Evolutionary conservation across 2,113 vertebrate genomes (phyloP), one percentile per base, ranked within the genome.

Genomic region (Eubucco bourcierii): DNA sequence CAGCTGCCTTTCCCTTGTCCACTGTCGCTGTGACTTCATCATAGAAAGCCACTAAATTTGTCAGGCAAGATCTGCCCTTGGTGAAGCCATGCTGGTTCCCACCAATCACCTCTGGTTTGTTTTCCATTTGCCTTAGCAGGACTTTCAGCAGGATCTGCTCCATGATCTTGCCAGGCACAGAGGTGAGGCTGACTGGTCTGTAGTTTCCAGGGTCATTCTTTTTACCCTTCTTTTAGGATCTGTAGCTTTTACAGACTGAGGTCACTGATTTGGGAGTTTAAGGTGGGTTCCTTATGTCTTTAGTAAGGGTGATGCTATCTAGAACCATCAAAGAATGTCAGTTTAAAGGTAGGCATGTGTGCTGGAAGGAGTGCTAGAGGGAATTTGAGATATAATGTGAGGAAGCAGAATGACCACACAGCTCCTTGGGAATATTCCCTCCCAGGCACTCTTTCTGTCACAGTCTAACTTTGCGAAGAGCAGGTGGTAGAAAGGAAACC

Each of bases 401-500:
- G 64, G 64, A 77, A 50, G 13, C 25, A 9, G 1, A 3, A 61
- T 60, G 76, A 55, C 53, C 58, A 39, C 12, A 4, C 72, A 53
- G 31, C 17, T 87, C 84, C 53, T 87, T 3, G 1, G 79, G 61
- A 85, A 11, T 46, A 64, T 70, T 92, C 33, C 44, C 47, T 83
- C 2, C 0, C 58, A 82, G 29, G 28, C 50, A 81, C 34, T 39
- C 9, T 64, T 74, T 85, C 59, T 16, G 29, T 79, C 80, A 72
- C 25, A 66, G 31, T 28, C 61, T 87, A 55, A 34, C 80, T 65
- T 72, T 27, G 58, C 63, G 75, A 61, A 86, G 93, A 87, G 72
- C 85, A 92, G 84, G 68, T 91, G 87, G 33, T 76, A 29, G 73
- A 90, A 93, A 90, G 85, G 66, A 91, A 94, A 90, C 66, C 0